Evolutionary conservation across 2,797 vertebrate genomes (phyloP).

Genomic region (Enteromius trimaculatus): DNA sequence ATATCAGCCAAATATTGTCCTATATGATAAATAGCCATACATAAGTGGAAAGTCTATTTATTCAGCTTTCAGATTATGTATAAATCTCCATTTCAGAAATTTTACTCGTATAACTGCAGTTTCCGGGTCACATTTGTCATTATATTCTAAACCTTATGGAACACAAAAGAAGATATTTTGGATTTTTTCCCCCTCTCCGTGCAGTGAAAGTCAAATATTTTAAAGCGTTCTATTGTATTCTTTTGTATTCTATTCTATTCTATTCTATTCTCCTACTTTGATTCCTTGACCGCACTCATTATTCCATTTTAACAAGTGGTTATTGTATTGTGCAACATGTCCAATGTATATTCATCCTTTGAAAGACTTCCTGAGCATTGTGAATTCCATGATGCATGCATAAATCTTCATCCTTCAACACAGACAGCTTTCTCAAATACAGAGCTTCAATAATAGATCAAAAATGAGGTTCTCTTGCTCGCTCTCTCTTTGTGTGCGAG

Average conservation of each 20-base stretch:
- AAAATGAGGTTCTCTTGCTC: neutral
- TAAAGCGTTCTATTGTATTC: neutral
- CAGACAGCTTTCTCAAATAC: conserved; percentile 27
- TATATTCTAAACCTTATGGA: neutral
- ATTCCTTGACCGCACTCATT: neutral
- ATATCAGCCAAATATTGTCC: neutral
- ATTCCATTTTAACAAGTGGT: neutral
- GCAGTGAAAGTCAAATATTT: neutral
- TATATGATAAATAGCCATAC: neutral
- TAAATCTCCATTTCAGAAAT: neutral
- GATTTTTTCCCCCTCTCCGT: neutral
- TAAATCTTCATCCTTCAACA: conserved; percentile 29
- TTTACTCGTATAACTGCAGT: neutral
- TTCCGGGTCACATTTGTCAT: neutral
- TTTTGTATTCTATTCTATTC: neutral
- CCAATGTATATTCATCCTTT: conserved; percentile 25
- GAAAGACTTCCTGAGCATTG: neutral
- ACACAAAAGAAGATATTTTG: neutral
- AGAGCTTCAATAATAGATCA: conserved; percentile 50
- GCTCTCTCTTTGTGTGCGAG: conserved; percentile 1
- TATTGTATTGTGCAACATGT: neutral
- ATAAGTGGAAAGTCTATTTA: neutral
- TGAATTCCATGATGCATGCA: conserved; percentile 17
- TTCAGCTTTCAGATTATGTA: neutral
- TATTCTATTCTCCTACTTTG: neutral